Evolutionary conservation across 2,113 vertebrate genomes (phyloP).

Genomic region (Cheirogaleus medius): DNA sequence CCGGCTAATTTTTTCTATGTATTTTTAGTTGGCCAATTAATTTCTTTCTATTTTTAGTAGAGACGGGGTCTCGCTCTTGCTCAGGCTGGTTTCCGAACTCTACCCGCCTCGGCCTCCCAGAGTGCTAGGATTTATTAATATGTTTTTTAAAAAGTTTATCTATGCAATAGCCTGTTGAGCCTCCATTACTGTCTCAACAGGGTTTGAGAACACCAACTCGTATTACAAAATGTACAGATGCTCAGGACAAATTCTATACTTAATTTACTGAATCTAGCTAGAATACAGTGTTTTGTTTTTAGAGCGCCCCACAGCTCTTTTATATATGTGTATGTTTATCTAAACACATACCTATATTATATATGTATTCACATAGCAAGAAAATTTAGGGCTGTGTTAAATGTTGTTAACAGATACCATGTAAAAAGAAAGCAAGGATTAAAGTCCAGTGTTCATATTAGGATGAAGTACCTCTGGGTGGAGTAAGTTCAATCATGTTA

Average conservation of each 20-base stretch:
- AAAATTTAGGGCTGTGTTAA: neutral
- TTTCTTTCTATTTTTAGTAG: too few species aligned
- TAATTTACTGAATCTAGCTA: neutral
- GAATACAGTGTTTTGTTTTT: neutral
- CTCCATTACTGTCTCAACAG: neutral
- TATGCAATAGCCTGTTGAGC: neutral
- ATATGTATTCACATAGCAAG: neutral
- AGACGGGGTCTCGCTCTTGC: too few species aligned
- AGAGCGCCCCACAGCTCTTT: neutral
- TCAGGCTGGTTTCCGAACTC: too few species aligned
- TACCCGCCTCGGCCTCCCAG: too few species aligned
- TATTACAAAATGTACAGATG: neutral
- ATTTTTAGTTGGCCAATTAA: too few species aligned
- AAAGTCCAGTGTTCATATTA: neutral
- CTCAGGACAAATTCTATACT: neutral
- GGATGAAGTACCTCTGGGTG: slow-evolving; percentile 93
- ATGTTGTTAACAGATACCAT: neutral
- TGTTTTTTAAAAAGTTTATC: neutral
- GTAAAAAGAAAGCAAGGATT: neutral
- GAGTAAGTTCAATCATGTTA: slow-evolving; percentile 98
- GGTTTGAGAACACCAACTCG: slow-evolving; percentile 12
- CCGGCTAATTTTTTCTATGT: too few species aligned
- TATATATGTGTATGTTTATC: neutral
- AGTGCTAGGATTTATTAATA: too few species aligned
- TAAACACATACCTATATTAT: neutral